phyloP scores from a whole-genome alignment of 2,888 invertebrate genomes.

The Meiosimyza platycephala region DNA sequence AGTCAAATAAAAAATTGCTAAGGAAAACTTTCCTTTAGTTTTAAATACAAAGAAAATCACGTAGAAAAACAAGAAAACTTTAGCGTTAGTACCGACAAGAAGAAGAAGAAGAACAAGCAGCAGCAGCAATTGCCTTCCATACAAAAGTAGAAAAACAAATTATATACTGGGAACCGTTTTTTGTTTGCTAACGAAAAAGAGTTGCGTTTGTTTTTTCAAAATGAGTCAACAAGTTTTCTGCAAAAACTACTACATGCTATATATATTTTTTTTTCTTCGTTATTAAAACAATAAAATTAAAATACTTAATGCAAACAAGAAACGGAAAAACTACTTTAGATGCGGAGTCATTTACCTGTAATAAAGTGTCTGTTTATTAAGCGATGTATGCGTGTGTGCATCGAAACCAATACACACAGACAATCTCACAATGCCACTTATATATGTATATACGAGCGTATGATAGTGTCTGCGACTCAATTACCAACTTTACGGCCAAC shows the following conservation, averaged over 20 bases:
- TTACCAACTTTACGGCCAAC: conserved; percentile 42
- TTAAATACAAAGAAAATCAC: too few species aligned
- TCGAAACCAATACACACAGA: conserved; percentile 28
- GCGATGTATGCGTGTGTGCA: conserved; percentile 21
- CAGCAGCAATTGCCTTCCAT: too few species aligned
- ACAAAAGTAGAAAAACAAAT: too few species aligned
- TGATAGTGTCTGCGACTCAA: conserved; percentile 41
- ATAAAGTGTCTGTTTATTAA: conserved; percentile 8
- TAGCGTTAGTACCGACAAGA: too few species aligned
- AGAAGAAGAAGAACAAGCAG: too few species aligned
- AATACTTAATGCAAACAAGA: conserved; percentile 36
- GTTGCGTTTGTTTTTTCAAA: conserved; percentile 20
- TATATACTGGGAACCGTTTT: conserved; percentile 26
- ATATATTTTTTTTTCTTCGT: not conserved
- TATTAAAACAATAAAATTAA: conserved; percentile 20
- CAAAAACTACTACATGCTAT: not conserved
- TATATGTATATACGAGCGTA: not conserved
- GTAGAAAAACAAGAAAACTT: too few species aligned
- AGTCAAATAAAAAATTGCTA: too few species aligned
- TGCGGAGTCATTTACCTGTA: conserved; percentile 41
- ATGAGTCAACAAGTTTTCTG: conserved; percentile 27
- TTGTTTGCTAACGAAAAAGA: conserved; percentile 1
- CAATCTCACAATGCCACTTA: conserved; percentile 8
- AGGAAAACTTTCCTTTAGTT: too few species aligned
- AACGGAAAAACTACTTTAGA: conserved; percentile 43